Percentiles rank a stretch among this genome's conserved stretches.
phyloP scores from a whole-genome alignment of 2,113 vertebrate species.

The Oryzias celebensis region DNA sequence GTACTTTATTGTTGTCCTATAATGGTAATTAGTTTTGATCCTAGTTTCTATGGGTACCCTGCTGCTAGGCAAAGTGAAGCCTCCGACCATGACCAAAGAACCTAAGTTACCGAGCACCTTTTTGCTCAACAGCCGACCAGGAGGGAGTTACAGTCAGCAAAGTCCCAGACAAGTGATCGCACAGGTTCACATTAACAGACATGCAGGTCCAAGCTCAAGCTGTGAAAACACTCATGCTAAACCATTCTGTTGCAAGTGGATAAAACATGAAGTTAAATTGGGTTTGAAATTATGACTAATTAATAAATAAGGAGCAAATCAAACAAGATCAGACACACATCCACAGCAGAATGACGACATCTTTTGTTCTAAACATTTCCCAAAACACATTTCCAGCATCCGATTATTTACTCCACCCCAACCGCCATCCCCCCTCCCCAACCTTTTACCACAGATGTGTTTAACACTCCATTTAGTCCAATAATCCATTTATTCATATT shows the following conservation, averaged over 20 bases:
- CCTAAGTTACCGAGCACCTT: slow-evolving; percentile 69
- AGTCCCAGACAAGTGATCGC: slow-evolving; percentile 46
- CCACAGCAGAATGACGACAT: slow-evolving; percentile 1
- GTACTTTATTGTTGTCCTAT: slow-evolving; percentile 61
- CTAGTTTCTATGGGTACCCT: slow-evolving; percentile 75
- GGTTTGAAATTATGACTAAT: background rate
- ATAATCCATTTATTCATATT: slow-evolving; percentile 63
- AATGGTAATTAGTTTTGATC: slow-evolving; percentile 67
- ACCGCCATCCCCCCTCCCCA: background rate
- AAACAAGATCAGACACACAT: slow-evolving; percentile 1
- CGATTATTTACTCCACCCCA: slow-evolving; percentile 22
- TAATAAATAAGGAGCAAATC: background rate
- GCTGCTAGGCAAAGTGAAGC: slow-evolving; percentile 81
- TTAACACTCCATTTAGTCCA: slow-evolving; percentile 56
- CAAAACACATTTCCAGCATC: slow-evolving; percentile 18
- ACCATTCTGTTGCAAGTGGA: slow-evolving; percentile 4
- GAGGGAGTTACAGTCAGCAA: slow-evolving; percentile 61
- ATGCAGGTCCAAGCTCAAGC: slow-evolving; percentile 12
- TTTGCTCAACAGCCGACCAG: slow-evolving; percentile 73
- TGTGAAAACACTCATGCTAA: no score
- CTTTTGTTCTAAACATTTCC: slow-evolving; percentile 9
- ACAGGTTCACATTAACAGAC: background rate
- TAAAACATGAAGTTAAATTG: slow-evolving; percentile 20
- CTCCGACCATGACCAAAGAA: slow-evolving; percentile 77
- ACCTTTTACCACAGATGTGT: slow-evolving; percentile 51